Percentiles rank a stretch among this genome's conserved stretches.
These are phyloP conservation scores for Steromphala cineraria DNA, from an alignment of 2,888 invertebrate genomes.

Conservation along the genomic window DNA sequence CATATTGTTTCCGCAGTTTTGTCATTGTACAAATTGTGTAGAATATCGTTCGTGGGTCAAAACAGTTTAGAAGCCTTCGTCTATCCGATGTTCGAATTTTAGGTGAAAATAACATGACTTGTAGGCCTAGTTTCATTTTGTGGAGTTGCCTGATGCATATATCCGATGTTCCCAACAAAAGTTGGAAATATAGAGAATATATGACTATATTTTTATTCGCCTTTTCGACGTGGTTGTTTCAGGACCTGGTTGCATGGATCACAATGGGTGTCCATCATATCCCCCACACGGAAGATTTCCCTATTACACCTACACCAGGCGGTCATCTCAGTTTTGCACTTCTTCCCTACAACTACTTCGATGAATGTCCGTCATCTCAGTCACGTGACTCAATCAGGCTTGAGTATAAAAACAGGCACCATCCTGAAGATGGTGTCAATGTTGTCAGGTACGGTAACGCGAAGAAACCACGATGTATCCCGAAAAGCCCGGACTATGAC, in stretches of 20 bases:
- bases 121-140: no score
- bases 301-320: conserved; percentile 47
- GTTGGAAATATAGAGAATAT: no score
- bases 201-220: no score
- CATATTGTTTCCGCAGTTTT: no score
- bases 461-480: neutral
- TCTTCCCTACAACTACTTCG: conserved; percentile 57
- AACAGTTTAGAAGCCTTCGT: no score
- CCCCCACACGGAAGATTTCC: conserved; percentile 57
- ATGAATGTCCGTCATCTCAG: conserved; percentile 51
- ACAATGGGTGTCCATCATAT: conserved; percentile 53
- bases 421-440: neutral
- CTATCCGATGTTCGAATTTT: no score
- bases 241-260: conserved; percentile 60
- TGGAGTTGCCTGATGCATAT: no score
- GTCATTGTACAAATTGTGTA: no score
- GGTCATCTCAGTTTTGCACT: conserved; percentile 47
- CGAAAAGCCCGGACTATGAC: neutral
- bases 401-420: neutral
- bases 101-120: no score
- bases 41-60: no score
- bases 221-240: neutral
- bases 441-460: neutral
- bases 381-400: conserved; percentile 39
- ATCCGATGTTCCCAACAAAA: no score